phyloP scores from a whole-genome alignment of 2,888 invertebrate genomes.

The Orthosia gracilis region DNA sequence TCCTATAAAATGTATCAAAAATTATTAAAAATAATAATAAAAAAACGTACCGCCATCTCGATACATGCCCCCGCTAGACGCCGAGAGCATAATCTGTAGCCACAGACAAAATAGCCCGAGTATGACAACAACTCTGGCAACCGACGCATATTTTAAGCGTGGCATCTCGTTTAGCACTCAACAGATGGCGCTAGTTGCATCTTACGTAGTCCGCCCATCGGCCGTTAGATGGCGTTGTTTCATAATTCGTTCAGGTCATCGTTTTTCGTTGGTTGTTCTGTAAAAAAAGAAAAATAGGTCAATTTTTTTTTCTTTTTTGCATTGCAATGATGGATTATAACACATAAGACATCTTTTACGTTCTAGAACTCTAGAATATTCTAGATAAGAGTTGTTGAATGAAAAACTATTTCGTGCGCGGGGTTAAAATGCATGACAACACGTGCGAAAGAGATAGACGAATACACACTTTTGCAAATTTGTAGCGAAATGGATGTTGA shows the following conservation, averaged over 20 bases:
- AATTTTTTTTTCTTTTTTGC: neutral
- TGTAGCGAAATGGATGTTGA: too few species aligned
- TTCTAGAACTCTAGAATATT: too few species aligned
- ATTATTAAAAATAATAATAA: neutral
- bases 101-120: constrained; percentile 85
- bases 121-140: constrained; percentile 84
- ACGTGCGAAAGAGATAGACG: too few species aligned
- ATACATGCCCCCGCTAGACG: constrained; percentile 80
- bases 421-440: too few species aligned
- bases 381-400: too few species aligned
- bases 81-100: constrained; percentile 88
- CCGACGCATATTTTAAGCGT: constrained; percentile 86
- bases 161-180: constrained; percentile 84
- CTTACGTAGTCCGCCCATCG: constrained; percentile 63
- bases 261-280: constrained; percentile 41
- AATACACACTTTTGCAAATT: too few species aligned
- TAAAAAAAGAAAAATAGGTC: neutral
- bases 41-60: constrained; percentile 78
- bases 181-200: constrained; percentile 71
- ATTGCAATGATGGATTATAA: too few species aligned
- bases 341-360: too few species aligned
- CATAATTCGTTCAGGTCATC: constrained; percentile 55
- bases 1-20: neutral
- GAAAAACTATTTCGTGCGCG: too few species aligned
- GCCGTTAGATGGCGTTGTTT: constrained; percentile 69